Percentiles rank a stretch among this genome's conserved stretches.
These are phyloP conservation scores for Microtus richardsoni DNA, from an alignment of 2,113 vertebrate species.

Conservation along the genomic window DNA sequence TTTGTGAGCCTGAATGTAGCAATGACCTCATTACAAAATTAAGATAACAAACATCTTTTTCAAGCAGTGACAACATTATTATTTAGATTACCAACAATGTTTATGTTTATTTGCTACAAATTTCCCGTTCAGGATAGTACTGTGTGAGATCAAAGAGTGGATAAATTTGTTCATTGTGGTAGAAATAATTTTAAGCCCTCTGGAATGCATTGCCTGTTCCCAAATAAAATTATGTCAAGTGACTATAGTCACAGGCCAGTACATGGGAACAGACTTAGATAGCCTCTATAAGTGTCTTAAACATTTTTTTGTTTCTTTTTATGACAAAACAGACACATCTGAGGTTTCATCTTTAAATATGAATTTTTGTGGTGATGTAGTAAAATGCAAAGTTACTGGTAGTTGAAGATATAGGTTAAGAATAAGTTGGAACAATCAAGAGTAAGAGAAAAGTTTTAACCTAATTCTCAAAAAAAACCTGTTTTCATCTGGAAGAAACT, in stretches of 20 bases:
- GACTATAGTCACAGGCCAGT: neutral
- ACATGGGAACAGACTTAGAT: neutral
- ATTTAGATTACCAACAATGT: neutral
- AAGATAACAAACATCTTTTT: neutral
- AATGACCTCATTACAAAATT: neutral
- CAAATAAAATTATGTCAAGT: conserved; percentile 11
- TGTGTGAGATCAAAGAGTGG: neutral
- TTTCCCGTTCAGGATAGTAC: conserved; percentile 25
- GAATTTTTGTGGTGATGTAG: neutral
- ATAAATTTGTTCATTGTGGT: neutral
- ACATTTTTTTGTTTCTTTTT: conserved; percentile 24
- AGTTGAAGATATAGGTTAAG: neutral
- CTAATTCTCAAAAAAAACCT: neutral
- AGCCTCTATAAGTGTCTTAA: neutral
- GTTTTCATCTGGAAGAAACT: neutral
- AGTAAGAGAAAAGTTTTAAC: conserved; percentile 27
- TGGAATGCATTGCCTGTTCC: neutral
- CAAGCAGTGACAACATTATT: neutral
- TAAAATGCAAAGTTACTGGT: neutral
- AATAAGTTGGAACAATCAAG: neutral
- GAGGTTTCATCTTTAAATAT: neutral
- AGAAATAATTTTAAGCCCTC: neutral
- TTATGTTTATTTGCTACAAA: conserved; percentile 18
- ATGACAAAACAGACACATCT: neutral
- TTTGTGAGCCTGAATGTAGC: conserved; percentile 9